Conservation (phyloP, 2,113 vertebrate genomes). For the Caloenas nicobarica region DNA sequence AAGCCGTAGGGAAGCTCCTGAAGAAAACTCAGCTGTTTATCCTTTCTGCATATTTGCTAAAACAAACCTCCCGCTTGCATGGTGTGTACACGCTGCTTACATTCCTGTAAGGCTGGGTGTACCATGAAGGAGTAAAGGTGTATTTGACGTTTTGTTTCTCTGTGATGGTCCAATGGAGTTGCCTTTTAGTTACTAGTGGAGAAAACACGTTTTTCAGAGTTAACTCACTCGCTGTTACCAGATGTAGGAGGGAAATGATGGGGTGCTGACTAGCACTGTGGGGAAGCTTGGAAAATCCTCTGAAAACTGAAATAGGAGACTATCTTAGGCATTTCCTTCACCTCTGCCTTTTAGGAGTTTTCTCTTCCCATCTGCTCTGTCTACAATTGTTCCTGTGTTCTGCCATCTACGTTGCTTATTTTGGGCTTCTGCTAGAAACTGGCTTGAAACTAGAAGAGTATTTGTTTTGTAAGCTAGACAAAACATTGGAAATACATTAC, state of each 20-base stretch:
- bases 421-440: slow-evolving; percentile 39
- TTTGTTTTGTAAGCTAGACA: slow-evolving; percentile 29
- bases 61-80: background rate
- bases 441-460: background rate
- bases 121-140: background rate
- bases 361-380: slow-evolving; percentile 31
- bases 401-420: slow-evolving; percentile 36
- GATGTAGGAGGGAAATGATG: slow-evolving; percentile 68
- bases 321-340: slow-evolving; percentile 66
- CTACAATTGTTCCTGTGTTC: slow-evolving; percentile 45
- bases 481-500: slow-evolving; percentile 29
- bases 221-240: slow-evolving; percentile 46
- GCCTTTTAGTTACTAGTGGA: slow-evolving; percentile 26
- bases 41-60: background rate
- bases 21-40: background rate
- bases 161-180: background rate
- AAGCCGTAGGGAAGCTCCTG: background rate
- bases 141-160: background rate
- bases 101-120: background rate
- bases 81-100: background rate
- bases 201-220: slow-evolving; percentile 48
- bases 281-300: slow-evolving; percentile 66
- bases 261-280: slow-evolving; percentile 69
- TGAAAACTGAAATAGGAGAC: slow-evolving; percentile 71
- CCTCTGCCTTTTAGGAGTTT: slow-evolving; percentile 14